Conservation (phyloP, 64 coral and sea anemone genomes). For the Anthopleura sola region DNA sequence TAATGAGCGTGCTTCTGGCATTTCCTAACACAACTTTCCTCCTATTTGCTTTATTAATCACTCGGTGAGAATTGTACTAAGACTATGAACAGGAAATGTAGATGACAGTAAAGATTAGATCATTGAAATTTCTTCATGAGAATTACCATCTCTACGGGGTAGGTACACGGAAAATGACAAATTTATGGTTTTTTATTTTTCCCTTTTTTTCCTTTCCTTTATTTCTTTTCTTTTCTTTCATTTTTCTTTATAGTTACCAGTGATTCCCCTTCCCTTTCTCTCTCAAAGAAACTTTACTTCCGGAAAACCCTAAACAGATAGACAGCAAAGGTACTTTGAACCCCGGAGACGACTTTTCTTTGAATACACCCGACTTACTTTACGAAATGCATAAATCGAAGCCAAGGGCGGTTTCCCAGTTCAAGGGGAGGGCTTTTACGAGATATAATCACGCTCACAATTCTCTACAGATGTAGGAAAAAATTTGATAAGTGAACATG, state of each 20-base stretch:
- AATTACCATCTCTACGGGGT: neutral
- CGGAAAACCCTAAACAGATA: too few species aligned
- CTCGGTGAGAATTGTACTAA: neutral
- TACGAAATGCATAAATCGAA: neutral
- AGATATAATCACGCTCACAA: neutral
- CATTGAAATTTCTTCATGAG: too few species aligned
- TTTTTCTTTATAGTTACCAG: neutral
- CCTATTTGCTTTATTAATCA: neutral
- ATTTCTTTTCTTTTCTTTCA: too few species aligned
- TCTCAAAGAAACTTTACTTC: neutral
- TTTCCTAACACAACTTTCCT: neutral
- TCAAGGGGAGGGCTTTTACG: neutral
- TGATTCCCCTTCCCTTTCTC: neutral
- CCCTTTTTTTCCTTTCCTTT: neutral
- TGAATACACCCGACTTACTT: neutral
- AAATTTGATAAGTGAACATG: neutral
- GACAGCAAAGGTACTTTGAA: too few species aligned
- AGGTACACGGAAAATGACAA: neutral
- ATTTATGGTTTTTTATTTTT: too few species aligned
- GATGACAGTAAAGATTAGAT: neutral
- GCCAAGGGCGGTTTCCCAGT: neutral
- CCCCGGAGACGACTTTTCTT: neutral
- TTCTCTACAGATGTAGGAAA: neutral
- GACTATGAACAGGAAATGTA: constrained; percentile 2
- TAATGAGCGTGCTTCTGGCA: neutral